phyloP scores from a whole-genome alignment of 2,888 invertebrate species.

The Polyommatus icarus region DNA sequence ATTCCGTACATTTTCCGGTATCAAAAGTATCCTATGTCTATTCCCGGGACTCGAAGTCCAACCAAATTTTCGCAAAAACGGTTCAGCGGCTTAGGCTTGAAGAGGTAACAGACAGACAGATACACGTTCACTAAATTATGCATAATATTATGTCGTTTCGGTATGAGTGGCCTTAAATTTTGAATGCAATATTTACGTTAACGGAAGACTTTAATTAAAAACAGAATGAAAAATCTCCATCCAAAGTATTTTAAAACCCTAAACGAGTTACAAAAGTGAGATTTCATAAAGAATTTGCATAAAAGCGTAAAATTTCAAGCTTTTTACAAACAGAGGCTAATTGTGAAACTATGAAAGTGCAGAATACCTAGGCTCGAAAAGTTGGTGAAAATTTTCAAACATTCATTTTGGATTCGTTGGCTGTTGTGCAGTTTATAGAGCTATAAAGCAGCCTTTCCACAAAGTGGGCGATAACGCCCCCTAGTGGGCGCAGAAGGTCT shows the following conservation, averaged over 20 bases:
- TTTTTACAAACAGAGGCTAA: conserved; percentile 3
- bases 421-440: too few species aligned
- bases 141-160: neutral
- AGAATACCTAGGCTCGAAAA: neutral
- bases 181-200: neutral
- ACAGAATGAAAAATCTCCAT: neutral
- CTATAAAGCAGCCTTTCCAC: too few species aligned
- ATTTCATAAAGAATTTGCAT: neutral
- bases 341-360: conserved; percentile 3
- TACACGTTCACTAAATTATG: neutral
- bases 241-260: neutral
- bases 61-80: too few species aligned
- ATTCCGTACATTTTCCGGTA: too few species aligned
- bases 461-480: too few species aligned
- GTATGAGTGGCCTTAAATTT: neutral
- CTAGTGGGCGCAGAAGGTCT: too few species aligned
- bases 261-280: neutral
- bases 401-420: neutral
- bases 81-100: too few species aligned
- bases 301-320: conserved; percentile 10
- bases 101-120: too few species aligned
- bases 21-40: too few species aligned
- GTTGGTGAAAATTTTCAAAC: neutral
- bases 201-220: neutral
- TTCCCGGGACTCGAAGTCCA: too few species aligned